Conservation (phyloP, 2,797 vertebrate genomes). For the Oreochromis mossambicus region DNA sequence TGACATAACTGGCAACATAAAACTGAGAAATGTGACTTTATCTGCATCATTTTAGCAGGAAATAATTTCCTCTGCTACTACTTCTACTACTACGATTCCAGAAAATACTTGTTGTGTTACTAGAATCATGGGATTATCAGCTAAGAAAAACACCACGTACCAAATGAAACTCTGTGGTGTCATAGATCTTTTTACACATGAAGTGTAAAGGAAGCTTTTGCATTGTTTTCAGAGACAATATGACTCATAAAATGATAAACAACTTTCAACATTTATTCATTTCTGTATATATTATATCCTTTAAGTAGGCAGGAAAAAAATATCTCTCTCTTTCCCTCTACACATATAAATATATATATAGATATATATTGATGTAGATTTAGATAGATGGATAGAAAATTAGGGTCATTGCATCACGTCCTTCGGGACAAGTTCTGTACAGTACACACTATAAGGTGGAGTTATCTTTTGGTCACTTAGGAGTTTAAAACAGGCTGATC, state of each 20-base stretch:
- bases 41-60: background rate
- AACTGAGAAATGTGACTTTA: background rate
- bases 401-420: background rate
- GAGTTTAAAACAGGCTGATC: background rate
- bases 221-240: background rate
- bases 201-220: background rate
- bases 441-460: background rate
- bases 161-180: background rate
- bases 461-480: background rate
- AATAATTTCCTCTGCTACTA: background rate
- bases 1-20: background rate
- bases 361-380: background rate
- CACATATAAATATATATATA: fast-evolving
- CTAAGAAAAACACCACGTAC: background rate
- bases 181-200: background rate
- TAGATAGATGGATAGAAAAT: background rate
- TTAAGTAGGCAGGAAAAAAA: background rate
- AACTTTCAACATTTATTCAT: background rate
- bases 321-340: background rate
- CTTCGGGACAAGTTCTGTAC: background rate
- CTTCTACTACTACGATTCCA: background rate
- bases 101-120: background rate
- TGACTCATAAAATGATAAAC: background rate
- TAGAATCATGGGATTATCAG: background rate
- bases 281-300: background rate